Evolutionary conservation across 1,140 invertebrate genomes (phyloP).

Genomic region (Trichomalopsis sarcophagae): DNA sequence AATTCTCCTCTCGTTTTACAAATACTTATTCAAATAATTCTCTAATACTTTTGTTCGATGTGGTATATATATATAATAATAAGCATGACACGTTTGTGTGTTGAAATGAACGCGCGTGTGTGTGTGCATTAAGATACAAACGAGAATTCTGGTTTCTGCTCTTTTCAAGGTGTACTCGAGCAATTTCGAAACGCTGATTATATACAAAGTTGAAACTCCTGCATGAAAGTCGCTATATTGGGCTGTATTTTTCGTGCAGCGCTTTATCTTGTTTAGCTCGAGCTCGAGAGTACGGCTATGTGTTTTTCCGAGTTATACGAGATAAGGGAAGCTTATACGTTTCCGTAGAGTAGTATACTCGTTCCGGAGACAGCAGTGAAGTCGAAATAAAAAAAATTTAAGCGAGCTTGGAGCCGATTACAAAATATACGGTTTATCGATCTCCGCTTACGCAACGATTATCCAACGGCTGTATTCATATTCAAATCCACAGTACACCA

Average conservation of each 20-base stretch:
- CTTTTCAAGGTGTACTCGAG: neutral
- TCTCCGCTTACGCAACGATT: neutral
- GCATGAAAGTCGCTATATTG: neutral
- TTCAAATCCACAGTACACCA: neutral
- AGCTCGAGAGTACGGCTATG: too few species aligned
- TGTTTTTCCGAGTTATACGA: too few species aligned
- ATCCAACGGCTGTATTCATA: neutral
- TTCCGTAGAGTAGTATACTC: too few species aligned
- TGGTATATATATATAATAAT: neutral
- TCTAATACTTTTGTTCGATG: slow-evolving; percentile 27
- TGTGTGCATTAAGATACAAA: slow-evolving; percentile 9
- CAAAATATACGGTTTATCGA: neutral
- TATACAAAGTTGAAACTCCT: neutral
- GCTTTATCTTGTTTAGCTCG: too few species aligned
- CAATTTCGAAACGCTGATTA: neutral
- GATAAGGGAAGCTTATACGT: too few species aligned
- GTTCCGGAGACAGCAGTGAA: too few species aligned
- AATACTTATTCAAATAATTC: slow-evolving; percentile 34
- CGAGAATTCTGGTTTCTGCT: neutral
- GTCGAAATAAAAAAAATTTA: too few species aligned
- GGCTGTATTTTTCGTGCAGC: neutral
- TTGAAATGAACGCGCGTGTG: neutral
- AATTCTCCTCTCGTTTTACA: neutral
- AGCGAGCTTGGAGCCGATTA: too few species aligned
- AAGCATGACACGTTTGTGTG: neutral